Evolutionary conservation across 1,140 invertebrate species (phyloP).

Genomic region (roundworm (Caenorhabditis elegans)): WBcel235 BX284604.4:9661001-9661500

Average conservation of each 20-base stretch:
- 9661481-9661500: constrained; percentile 43
- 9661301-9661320: too few relatives aligned
- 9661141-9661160: constrained; percentile 60
- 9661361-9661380: too few relatives aligned
- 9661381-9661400: constrained; percentile 61
- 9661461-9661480: constrained; percentile 48
- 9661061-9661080: constrained; percentile 63
- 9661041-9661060: constrained; percentile 58
- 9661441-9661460: constrained; percentile 57
- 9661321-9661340: too few relatives aligned
- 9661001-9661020: constrained; percentile 60
- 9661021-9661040: background rate
- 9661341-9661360: too few relatives aligned
- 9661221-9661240: constrained; percentile 66
- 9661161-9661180: constrained; percentile 63
- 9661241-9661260: constrained; percentile 49
- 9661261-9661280: too few relatives aligned
- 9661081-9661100: constrained; percentile 64
- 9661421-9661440: constrained; percentile 63
- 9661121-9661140: too few relatives aligned
- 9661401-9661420: constrained; percentile 66
- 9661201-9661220: constrained; percentile 65
- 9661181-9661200: constrained; percentile 67
- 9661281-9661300: too few relatives aligned
- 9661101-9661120: constrained; percentile 43